A percentile compares a stretch with the other conserved stretches of the same genome.
Evolutionary conservation across 2,888 invertebrate genomes (phyloP).

Genomic region (Dichetophora obliterata): DNA sequence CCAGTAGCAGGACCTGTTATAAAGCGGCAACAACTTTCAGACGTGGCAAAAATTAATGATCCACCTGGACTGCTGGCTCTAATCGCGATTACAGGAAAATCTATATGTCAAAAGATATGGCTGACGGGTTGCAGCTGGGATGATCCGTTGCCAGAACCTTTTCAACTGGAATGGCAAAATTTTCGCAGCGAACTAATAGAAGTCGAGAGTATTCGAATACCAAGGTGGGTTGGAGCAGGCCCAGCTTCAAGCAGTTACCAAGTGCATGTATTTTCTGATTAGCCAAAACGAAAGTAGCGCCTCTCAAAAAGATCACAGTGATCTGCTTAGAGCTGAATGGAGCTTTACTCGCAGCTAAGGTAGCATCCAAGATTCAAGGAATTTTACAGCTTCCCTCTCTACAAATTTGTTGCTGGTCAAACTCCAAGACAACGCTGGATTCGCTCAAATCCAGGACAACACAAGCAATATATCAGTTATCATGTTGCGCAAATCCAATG

Average conservation of each 20-base stretch:
- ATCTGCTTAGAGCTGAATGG: conserved; percentile 41
- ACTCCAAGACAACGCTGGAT: conserved; percentile 41
- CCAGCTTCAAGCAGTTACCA: too few relatives aligned
- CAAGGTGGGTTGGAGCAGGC: conserved; percentile 1
- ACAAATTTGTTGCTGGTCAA: conserved; percentile 30
- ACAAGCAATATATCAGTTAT: conserved; percentile 40
- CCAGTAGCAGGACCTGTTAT: too few relatives aligned
- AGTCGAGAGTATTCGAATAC: conserved; percentile 15
- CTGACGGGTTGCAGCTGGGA: too few relatives aligned
- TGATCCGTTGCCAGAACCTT: too few relatives aligned
- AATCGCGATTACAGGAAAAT: too few relatives aligned
- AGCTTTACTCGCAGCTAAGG: conserved; percentile 37
- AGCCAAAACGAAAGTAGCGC: conserved; percentile 38
- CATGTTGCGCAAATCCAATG: conserved; percentile 18
- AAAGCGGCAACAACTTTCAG: too few relatives aligned
- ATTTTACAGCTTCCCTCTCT: conserved; percentile 23
- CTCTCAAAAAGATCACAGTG: conserved; percentile 40
- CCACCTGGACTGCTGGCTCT: too few relatives aligned
- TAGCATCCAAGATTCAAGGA: conserved; percentile 20
- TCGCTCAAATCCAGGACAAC: conserved; percentile 37
- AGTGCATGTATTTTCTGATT: not conserved
- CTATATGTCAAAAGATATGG: too few relatives aligned
- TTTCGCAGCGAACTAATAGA: too few relatives aligned
- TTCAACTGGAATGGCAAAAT: too few relatives aligned
- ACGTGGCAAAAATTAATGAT: too few relatives aligned